phyloP scores from a whole-genome alignment of 2,888 invertebrate genomes.

The Drosophila leonis region DNA sequence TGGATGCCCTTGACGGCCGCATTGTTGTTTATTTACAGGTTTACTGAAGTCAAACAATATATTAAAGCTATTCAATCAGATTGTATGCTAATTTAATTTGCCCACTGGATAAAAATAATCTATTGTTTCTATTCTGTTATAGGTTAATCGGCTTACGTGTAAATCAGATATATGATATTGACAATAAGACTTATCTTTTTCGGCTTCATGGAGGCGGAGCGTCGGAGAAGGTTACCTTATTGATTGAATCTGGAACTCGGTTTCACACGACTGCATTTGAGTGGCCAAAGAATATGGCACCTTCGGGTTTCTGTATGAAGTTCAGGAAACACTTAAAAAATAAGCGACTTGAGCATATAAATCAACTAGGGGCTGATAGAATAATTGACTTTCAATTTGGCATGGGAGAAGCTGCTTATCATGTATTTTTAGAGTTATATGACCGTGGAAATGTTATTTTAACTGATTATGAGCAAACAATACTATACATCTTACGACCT shows the following conservation, averaged over 20 bases:
- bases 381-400: constrained; percentile 98
- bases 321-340: constrained; percentile 98
- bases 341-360: constrained; percentile 94
- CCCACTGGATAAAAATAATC: not conserved
- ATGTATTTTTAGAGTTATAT: constrained; percentile 97
- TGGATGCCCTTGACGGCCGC: no score
- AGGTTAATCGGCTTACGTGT: constrained; percentile 96
- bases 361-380: constrained; percentile 96
- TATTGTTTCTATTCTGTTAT: constrained; percentile 67
- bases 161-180: constrained; percentile 98
- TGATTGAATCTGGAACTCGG: constrained; percentile 97
- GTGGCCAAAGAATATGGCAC: constrained; percentile 98
- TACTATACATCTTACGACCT: constrained; percentile 96
- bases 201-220: constrained; percentile 94
- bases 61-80: no score
- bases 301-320: constrained; percentile 99
- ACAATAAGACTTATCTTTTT: constrained; percentile 97
- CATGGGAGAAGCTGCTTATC: constrained; percentile 95
- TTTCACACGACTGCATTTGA: constrained; percentile 98
- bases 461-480: constrained; percentile 95
- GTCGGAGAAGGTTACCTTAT: constrained; percentile 91
- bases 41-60: no score
- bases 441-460: constrained; percentile 98
- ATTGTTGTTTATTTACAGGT: no score
- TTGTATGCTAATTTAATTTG: not conserved